Base-by-base conservation (phyloP, 53 echinoderm and acorn worm genomes). In the Henricia sp. region DNA sequence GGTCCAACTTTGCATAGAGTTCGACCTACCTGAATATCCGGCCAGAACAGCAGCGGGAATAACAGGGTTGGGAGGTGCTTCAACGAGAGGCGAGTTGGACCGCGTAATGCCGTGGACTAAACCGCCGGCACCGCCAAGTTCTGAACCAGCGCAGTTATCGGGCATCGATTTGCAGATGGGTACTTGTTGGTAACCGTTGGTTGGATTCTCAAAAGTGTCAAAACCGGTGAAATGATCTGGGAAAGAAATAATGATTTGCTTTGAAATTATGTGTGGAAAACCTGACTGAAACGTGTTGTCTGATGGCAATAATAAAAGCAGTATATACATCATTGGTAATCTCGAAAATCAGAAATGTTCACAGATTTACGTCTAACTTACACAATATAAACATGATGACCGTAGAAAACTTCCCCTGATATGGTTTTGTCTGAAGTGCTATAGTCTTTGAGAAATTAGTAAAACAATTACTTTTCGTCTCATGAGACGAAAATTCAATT, bases 1-100 rank as follows among this genome's bases (percentile, higher is more conserved):
- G n/a, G 86, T 34, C 29, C 30, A 6, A 43, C n/a, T n/a, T n/a
- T n/a, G n/a, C n/a, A n/a, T n/a, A n/a, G n/a, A n/a, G n/a, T n/a
- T n/a, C n/a, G n/a, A n/a, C n/a, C n/a, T n/a, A 97, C 99, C 99
- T 65, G 99, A 96, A 50, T 97, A 97, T 11, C 99, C 97, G 50
- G 99, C 99, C 16, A 97, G 88, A 8, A 97, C 99, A 43, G 99
- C 99, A 3, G 99, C 99, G 4, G 94, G 99, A 56, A 97, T 97
- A 68, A 97, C 99, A 1, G 94, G 99, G 72, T 97, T 96, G 0
- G 97, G 73, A 0, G 77, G 68, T 11, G 74, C 77, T 11, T 94
- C n/a, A n/a, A n/a, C 66, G 3, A 85, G 75, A 14, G 94, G 99
- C 9, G 94, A 92, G 42, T 77, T 91, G 14, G 92, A 71, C 37